Percentiles rank a stretch among this genome's conserved stretches.
phyloP scores from a whole-genome alignment of 2,113 vertebrate genomes.

The Peucedramus taeniatus region DNA sequence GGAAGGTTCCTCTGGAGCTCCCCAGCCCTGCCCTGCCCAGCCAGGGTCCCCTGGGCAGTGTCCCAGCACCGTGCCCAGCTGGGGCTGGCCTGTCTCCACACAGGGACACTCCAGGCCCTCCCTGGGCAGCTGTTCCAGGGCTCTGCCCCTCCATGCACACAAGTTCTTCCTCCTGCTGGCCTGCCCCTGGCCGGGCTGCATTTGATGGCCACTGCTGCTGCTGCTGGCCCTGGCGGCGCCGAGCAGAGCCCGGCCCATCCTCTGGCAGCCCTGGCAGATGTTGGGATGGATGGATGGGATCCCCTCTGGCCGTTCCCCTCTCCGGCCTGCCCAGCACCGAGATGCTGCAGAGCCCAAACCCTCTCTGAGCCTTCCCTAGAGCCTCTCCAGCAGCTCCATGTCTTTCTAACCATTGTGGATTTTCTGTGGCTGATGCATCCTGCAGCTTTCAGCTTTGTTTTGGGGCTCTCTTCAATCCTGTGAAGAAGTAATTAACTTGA shows the following conservation, averaged over 20 bases:
- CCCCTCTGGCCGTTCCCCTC: not conserved
- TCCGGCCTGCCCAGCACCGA: not conserved
- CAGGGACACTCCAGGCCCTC: not conserved
- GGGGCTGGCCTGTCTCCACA: not conserved
- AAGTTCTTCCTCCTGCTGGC: not conserved
- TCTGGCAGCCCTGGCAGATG: not conserved
- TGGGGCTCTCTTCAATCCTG: not conserved
- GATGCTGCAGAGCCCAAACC: not conserved
- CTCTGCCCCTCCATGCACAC: not conserved
- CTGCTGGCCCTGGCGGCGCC: not conserved
- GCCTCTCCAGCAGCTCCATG: not conserved
- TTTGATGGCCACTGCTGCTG: not conserved
- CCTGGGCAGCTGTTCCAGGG: not conserved
- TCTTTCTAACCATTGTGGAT: not conserved
- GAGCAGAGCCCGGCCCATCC: not conserved
- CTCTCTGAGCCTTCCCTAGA: fast-evolving
- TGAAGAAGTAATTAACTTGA: not conserved
- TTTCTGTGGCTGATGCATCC: not conserved
- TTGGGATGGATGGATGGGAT: not conserved
- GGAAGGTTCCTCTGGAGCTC: not conserved
- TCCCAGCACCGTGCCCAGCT: not conserved
- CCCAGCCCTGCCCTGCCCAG: not conserved
- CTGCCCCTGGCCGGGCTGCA: fast-evolving
- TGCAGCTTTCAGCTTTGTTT: not conserved
- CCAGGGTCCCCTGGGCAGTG: not conserved